phyloP scores from a whole-genome alignment of 1,140 invertebrate species.

The Drosophila bifasciata region DNA sequence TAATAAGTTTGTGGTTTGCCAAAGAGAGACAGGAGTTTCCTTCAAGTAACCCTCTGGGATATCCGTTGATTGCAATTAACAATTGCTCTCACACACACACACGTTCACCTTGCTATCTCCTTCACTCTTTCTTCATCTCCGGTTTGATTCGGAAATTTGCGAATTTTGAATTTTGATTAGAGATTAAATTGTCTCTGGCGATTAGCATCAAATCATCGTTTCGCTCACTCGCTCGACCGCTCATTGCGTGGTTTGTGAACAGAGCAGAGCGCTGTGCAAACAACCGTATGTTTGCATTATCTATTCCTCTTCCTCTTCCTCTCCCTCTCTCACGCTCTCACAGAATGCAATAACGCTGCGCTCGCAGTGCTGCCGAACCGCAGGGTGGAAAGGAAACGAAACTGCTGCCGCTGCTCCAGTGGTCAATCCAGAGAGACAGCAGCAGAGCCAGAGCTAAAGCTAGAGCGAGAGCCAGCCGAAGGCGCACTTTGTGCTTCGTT shows the following conservation, averaged over 20 bases:
- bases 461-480: conserved; percentile 32
- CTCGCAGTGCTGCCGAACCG: conserved; percentile 4
- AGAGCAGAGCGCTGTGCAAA: conserved; percentile 57
- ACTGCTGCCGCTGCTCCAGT: conserved; percentile 19
- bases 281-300: conserved; percentile 80
- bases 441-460: conserved; percentile 28
- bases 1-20: conserved; percentile 1
- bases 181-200: conserved; percentile 81
- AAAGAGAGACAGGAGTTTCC: conserved; percentile 12
- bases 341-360: conserved; percentile 40
- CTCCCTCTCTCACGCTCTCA: too few relatives aligned
- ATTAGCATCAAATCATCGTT: conserved; percentile 70
- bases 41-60: conserved; percentile 16
- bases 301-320: not conserved
- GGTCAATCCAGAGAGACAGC: conserved; percentile 39
- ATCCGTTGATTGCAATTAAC: conserved; percentile 36
- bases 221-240: conserved; percentile 21
- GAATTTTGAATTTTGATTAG: conserved; percentile 81
- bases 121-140: conserved; percentile 16
- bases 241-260: too few relatives aligned
- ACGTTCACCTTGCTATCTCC: too few relatives aligned
- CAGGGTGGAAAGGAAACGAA: too few relatives aligned
- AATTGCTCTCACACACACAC: conserved; percentile 39
- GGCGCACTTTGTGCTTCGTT: conserved; percentile 68
- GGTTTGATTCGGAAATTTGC: conserved; percentile 62